Percentiles rank a stretch among this genome's conserved stretches.
These are phyloP conservation scores for Petrolisthes manimaculis DNA, from an alignment of 2,888 invertebrate genomes.

Conservation along the genomic window DNA sequence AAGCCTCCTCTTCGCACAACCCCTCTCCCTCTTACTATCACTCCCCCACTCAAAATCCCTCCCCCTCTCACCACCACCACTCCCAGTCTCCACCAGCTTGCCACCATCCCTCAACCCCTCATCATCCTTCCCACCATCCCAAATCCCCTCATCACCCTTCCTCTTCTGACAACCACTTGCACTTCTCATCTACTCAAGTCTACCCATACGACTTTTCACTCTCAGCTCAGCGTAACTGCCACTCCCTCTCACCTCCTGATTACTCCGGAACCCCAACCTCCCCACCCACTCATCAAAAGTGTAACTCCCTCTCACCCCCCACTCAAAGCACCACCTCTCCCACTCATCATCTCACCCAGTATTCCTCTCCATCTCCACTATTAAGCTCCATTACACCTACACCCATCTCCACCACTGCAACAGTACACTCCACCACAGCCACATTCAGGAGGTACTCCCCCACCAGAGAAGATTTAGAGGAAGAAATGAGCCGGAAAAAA, in stretches of 20 bases:
- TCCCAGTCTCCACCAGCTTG: neutral
- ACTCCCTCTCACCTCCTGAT: slow-evolving; percentile 3
- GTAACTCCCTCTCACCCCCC: neutral
- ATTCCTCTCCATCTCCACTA: neutral
- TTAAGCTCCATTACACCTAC: neutral
- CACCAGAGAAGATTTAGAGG: slow-evolving; percentile 1
- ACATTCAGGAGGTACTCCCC: neutral
- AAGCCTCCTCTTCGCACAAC: neutral
- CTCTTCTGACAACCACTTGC: neutral
- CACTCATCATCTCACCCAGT: neutral
- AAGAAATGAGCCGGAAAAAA: neutral
- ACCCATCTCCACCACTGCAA: neutral
- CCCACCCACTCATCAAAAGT: neutral
- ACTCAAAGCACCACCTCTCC: neutral
- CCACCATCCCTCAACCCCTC: neutral
- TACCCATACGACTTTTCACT: neutral
- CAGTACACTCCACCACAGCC: neutral
- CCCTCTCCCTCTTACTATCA: neutral
- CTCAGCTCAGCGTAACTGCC: neutral
- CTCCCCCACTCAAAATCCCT: neutral
- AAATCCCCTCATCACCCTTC: neutral
- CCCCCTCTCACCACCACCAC: neutral
- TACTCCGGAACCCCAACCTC: neutral
- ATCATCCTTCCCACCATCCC: neutral
- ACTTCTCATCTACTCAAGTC: neutral